Conservation (phyloP, 2,888 invertebrate species). For the Drosophila limbata region DNA sequence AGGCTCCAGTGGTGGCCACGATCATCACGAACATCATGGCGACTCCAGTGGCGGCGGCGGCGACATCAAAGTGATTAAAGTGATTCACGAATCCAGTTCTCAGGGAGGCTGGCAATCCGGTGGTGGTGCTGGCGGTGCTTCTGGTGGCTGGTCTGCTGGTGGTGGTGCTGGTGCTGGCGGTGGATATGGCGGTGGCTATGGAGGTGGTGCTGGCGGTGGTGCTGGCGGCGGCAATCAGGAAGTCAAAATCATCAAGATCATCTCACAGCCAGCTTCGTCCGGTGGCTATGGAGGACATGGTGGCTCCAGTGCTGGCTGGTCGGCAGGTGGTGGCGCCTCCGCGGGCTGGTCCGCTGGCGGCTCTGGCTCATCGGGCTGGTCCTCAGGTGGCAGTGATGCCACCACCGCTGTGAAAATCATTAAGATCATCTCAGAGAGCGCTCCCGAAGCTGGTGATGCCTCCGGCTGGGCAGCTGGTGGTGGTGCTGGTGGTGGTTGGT, state of each 20-base stretch:
- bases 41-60: constrained; percentile 39
- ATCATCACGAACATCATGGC: constrained; percentile 21
- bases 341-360: constrained; percentile 51
- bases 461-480: constrained; percentile 50
- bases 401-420: constrained; percentile 58
- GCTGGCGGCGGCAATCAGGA: constrained; percentile 12
- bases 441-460: constrained; percentile 30
- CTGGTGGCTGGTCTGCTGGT: constrained; percentile 30
- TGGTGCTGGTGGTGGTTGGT: constrained; percentile 57
- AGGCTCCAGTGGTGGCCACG: constrained; percentile 34
- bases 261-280: constrained; percentile 7
- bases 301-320: constrained; percentile 45
- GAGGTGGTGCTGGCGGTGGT: constrained; percentile 27
- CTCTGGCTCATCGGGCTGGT: constrained; percentile 56
- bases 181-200: constrained; percentile 35
- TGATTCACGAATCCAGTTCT: constrained; percentile 58
- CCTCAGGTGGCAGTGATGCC: constrained; percentile 50
- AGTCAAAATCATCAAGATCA: constrained; percentile 55
- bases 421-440: constrained; percentile 58
- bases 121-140: constrained; percentile 51
- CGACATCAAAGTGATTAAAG: constrained; percentile 64
- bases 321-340: constrained; percentile 33
- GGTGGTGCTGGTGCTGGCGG: constrained; percentile 35
- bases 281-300: constrained; percentile 54
- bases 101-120: constrained; percentile 45